Conservation (phyloP, 1,140 invertebrate genomes). For the Reticulitermes speratus region DNA sequence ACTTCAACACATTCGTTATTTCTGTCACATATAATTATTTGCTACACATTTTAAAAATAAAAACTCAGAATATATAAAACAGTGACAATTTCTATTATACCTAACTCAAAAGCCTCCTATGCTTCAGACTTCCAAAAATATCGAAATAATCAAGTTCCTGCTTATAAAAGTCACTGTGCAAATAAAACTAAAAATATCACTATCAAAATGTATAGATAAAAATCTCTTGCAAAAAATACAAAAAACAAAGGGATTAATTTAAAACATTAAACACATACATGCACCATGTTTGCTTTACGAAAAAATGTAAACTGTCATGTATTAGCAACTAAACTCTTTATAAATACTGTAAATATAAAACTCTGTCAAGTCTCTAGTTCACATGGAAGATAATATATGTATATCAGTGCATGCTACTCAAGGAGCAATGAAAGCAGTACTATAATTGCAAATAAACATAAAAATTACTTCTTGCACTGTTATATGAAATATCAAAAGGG, state of each 20-base stretch:
- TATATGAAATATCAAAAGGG: too few species aligned
- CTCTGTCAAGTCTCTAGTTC: not conserved
- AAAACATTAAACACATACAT: not conserved
- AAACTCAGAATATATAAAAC: not conserved
- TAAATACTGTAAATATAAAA: not conserved
- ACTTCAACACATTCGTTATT: slow-evolving; percentile 10
- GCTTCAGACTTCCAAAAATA: not conserved
- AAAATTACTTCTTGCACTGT: too few species aligned
- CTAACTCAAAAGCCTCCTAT: not conserved
- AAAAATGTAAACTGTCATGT: not conserved
- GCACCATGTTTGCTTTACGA: not conserved
- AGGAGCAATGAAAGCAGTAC: not conserved
- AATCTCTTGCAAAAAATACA: not conserved
- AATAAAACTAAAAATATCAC: not conserved
- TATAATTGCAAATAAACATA: too few species aligned
- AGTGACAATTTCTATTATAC: not conserved
- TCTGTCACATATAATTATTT: slow-evolving; percentile 8
- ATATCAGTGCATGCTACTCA: not conserved
- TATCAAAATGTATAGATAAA: not conserved
- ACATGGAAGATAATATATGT: not conserved
- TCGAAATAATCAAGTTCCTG: not conserved
- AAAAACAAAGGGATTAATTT: not conserved
- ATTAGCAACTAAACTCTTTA: not conserved
- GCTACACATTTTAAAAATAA: slow-evolving; percentile 6
- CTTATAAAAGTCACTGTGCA: not conserved